A percentile compares a stretch with the other conserved stretches of the same genome.
phyloP scores from a whole-genome alignment of 2,888 invertebrate species.

The Ferrisia virgata region DNA sequence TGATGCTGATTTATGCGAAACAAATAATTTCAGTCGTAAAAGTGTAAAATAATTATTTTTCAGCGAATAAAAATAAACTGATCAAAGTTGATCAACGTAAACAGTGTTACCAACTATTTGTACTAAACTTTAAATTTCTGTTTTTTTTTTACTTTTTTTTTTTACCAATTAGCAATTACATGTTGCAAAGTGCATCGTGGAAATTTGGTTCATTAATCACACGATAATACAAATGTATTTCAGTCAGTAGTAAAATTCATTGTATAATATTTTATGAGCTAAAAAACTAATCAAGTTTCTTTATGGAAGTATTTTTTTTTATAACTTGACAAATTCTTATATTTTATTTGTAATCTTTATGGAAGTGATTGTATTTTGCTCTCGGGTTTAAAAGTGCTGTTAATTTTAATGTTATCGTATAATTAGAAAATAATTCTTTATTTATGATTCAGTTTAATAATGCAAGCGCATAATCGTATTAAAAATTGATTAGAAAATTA shows the following conservation, averaged over 20 bases:
- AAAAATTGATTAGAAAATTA: background rate
- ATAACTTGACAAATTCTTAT: background rate
- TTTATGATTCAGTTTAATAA: background rate
- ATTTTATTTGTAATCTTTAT: background rate
- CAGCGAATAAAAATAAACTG: no score
- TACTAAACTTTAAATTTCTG: background rate
- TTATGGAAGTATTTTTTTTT: background rate
- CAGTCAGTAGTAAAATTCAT: background rate
- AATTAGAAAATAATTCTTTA: background rate
- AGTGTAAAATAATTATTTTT: no score
- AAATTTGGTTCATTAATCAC: no score
- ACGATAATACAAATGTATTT: no score
- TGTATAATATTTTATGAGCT: background rate
- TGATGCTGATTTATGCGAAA: no score
- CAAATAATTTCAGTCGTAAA: no score
- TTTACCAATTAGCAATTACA: no score
- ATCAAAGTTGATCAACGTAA: no score
- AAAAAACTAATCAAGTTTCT: background rate
- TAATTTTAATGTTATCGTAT: background rate
- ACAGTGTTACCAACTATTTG: background rate
- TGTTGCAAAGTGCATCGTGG: no score
- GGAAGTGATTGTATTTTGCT: background rate
- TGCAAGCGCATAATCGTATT: background rate
- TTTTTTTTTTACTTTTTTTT: no score
- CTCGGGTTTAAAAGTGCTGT: background rate